Evolutionary conservation across 2,113 vertebrate species (phyloP).

Genomic region (Phalacrocorax carbo): DNA sequence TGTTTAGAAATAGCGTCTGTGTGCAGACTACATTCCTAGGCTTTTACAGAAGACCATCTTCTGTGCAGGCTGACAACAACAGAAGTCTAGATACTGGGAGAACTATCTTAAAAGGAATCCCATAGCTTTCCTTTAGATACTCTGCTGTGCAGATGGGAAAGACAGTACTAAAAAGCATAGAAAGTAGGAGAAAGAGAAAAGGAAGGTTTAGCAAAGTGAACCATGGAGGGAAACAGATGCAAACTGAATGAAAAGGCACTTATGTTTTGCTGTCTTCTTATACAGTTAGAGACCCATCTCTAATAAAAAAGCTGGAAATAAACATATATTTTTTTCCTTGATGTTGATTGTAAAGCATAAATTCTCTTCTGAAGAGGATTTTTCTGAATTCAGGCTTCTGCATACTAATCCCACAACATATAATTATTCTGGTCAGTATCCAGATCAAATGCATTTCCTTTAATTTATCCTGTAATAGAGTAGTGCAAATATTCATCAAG

Average conservation of each 20-base stretch:
- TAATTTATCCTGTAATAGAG: not conserved
- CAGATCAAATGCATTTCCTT: not conserved
- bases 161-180: not conserved
- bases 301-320: not conserved
- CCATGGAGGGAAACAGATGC: not conserved
- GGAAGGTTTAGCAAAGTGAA: not conserved
- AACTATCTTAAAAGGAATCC: not conserved
- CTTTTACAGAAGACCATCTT: not conserved
- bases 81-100: not conserved
- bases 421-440: not conserved
- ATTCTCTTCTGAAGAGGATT: not conserved
- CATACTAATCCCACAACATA: not conserved
- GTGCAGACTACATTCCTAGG: not conserved
- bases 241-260: not conserved
- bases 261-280: not conserved
- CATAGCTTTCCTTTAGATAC: not conserved
- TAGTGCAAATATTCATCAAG: not conserved
- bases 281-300: not conserved
- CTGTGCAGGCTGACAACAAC: not conserved
- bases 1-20: not conserved
- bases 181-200: not conserved
- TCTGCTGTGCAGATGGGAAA: not conserved
- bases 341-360: not conserved
- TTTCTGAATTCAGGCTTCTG: not conserved
- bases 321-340: too few relatives aligned